Evolutionary conservation across 2,888 invertebrate genomes (phyloP), one percentile per base, ranked within the genome.

Genomic region (Aelia acuminata): DNA sequence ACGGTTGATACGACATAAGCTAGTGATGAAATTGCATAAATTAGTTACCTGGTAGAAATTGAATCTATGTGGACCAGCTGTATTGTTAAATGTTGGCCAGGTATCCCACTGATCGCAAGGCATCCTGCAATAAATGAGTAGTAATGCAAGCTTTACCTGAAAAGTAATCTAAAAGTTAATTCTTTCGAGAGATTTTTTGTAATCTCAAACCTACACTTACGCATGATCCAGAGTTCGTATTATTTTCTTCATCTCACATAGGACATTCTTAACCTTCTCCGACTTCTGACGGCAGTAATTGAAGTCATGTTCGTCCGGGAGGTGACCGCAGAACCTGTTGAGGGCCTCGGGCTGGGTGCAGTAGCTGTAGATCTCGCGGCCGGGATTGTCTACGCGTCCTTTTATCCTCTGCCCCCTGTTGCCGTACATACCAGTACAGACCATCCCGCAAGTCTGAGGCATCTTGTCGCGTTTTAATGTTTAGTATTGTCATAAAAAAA

Each of bases 21-120:
- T n/a, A n/a, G n/a, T n/a, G 18, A 35, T 70, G 15, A 18, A 70
- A 31, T 20, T 18, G 18, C 0, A 70, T 18, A 20, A 0, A 70
- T 11, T 7, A 20, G 84, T 87, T 89, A 90, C 90, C 84, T 89
- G 85, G 43, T 89, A 89, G 35, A 90, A 89, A 3, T 90, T 90
- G 84, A 90, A 89, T 57, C 89, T 87, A 88, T 90, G 90, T 10
- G 90, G 90, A 15, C 90, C 90, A 35, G 89, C 84, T n/a, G 90
- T 90, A 84, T 90, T 90, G 50, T 90, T 90, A 7, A 87, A 87
- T 15, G 90, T 90, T 22, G 57, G 57, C 43, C 88, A 87, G 15
- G 90, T 90, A 84, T 90, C 90, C 90, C 90, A 90, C 70, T 90
- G 89, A 15, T 90, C 89, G 75, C 90, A 90, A 35, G 39, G 88